phyloP scores from a whole-genome alignment of 2,888 invertebrate genomes.

The Euclidia mi region DNA sequence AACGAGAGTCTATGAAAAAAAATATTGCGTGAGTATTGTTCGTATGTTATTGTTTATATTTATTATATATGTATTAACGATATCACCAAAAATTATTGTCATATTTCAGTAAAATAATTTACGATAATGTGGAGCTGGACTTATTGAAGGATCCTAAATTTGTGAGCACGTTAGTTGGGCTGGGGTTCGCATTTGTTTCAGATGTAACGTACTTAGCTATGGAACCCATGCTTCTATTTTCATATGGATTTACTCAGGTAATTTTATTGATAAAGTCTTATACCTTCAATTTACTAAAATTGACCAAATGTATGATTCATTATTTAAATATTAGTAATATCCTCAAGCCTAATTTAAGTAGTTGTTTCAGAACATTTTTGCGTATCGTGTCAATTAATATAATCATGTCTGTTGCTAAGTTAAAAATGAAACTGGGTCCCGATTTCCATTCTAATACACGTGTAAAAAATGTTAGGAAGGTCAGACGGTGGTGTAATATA shows the following conservation, averaged over 20 bases:
- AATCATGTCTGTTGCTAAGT: too few species aligned
- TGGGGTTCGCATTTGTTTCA: slow-evolving; percentile 91
- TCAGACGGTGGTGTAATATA: too few species aligned
- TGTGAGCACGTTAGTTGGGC: slow-evolving; percentile 84
- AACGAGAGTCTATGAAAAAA: slow-evolving; percentile 79
- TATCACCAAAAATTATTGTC: not conserved
- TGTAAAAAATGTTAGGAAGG: too few species aligned
- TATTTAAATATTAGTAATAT: too few species aligned
- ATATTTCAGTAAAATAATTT: slow-evolving; percentile 81
- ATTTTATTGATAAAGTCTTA: slow-evolving; percentile 4
- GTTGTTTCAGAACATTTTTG: too few species aligned
- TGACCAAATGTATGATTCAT: too few species aligned
- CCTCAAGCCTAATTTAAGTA: too few species aligned
- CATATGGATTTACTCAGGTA: slow-evolving; percentile 88
- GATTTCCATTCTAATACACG: too few species aligned
- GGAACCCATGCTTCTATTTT: slow-evolving; percentile 91
- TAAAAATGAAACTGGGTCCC: too few species aligned
- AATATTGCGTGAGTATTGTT: slow-evolving; percentile 83
- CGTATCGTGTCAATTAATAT: too few species aligned
- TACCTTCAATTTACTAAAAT: too few species aligned
- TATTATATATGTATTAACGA: not conserved
- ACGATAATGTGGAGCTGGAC: slow-evolving; percentile 82
- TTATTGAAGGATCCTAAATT: slow-evolving; percentile 80
- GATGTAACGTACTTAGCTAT: slow-evolving; percentile 91
- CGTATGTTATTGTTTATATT: too few species aligned